Evolutionary conservation across 2,888 invertebrate species (phyloP), one percentile per base, ranked within the genome.

Genomic region (Alloplasta piceator): DNA sequence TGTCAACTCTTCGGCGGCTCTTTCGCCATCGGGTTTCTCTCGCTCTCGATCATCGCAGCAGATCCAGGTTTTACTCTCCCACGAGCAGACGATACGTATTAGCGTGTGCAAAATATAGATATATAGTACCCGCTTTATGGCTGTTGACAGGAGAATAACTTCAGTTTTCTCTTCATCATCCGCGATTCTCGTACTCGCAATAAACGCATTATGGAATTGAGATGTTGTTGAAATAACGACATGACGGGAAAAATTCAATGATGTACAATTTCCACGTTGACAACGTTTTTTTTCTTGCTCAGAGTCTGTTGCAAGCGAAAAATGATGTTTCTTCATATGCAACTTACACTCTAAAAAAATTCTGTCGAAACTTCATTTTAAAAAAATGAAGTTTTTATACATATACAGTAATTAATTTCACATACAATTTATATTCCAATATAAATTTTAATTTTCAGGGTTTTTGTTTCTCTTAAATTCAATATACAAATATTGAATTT

Each of bases 181-280:
- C 66, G 14, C 50, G 41, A 48, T 36, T 16, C 66, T 10, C 48
- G 48, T 7, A 10, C 26, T 46, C 14, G 52, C 58, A 60, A 60
- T 48, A 39, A 72, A 78, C 78, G 72, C 72, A 60, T 78, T 72
- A 78, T 67, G 78, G 26, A 72, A 78, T 78, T 78, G 72, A 78
- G 78, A 78, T 72, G 72, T 78, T 66, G 64, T 48, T 48, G 36
- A 41, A 12, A 55, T 12, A 56, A 1, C n/a, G 38, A 63, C 71
- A 26, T 36, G 66, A 66, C 9, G 50, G 67, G 60, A 67, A 60
- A 72, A 66, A 60, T 48, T 61, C 72, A 26, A 26, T 26, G 26
- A 26, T 3, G 26, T 26, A 26, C 26, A 26, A 26, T 26, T 26
- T 26, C 26, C 3, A 26, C 26, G 26, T 26, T 26, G 26, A 26